Evolutionary conservation across 2,888 invertebrate species (phyloP), one percentile per base, ranked within the genome.

Genomic region (Sinotaia quadrata): DNA sequence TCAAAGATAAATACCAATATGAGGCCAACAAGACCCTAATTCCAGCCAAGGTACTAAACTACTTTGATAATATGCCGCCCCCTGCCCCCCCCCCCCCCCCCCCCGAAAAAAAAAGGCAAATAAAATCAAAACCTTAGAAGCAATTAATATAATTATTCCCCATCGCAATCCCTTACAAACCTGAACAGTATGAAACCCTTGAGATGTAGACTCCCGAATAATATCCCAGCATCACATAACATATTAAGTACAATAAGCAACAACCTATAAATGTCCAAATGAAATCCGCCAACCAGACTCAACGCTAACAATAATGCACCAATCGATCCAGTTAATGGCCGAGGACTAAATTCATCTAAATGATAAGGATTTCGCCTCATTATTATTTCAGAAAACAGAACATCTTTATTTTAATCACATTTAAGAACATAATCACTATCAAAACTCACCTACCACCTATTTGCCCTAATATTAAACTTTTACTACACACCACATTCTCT

Each of bases 61-160:
- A n/a, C n/a, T n/a, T n/a, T n/a, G n/a, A n/a, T n/a, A n/a, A n/a
- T n/a, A n/a, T n/a, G n/a, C n/a, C n/a, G n/a, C n/a, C n/a, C n/a
- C n/a, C n/a, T n/a, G n/a, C n/a, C n/a, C n/a, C n/a, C n/a, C n/a
- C n/a, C n/a, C n/a, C n/a, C n/a, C n/a, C n/a, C n/a, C n/a, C n/a
- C n/a, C n/a, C n/a, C n/a, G n/a, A n/a, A 90, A 91, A 84, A 92
- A 92, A 63, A 92, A 91, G n/a, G 90, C 89, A 61, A 91, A 83
- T 81, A 92, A 91, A 84, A 91, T 92, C 76, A 92, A 88, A 76
- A 93, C 87, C 91, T 93, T 92, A 58, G 92, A 93, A 7, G 91
- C 86, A 91, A 93, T 92, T 90, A 93, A 93, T 89, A 93, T 85
- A 85, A 93, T 91, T 91, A 93, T 93, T 78, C 93, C 93, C 90